Percentiles rank a stretch among this genome's conserved stretches.
Evolutionary conservation across 2,797 vertebrate species (phyloP).

Genomic region (Sphenopsis melanotis): DNA sequence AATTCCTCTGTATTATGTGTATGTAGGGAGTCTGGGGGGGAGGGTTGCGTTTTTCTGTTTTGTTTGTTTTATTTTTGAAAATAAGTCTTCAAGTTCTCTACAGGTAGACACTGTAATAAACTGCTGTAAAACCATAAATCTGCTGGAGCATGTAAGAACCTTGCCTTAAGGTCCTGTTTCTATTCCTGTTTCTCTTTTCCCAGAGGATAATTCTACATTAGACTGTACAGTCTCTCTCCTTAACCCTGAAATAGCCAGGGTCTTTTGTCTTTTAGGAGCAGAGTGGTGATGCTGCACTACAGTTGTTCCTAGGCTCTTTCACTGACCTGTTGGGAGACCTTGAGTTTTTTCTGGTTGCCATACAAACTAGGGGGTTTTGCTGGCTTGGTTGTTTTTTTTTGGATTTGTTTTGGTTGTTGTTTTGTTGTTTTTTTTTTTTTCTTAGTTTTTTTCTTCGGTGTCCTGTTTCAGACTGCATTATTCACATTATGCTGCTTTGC

Average conservation of each 20-base stretch:
- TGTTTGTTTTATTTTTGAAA: neutral
- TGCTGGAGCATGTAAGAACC: neutral
- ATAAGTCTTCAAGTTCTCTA: neutral
- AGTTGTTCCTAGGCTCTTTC: neutral
- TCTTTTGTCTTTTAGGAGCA: neutral
- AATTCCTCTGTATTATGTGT: neutral
- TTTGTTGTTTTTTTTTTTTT: rapidly evolving
- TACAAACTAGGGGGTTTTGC: neutral
- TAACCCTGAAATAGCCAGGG: neutral
- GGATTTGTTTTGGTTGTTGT: neutral
- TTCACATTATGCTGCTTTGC: neutral
- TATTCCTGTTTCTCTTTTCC: slow-evolving; percentile 33
- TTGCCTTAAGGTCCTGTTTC: slow-evolving; percentile 12
- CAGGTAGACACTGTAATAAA: neutral
- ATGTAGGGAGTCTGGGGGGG: neutral
- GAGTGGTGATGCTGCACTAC: neutral
- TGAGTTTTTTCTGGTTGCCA: neutral
- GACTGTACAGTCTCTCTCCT: neutral
- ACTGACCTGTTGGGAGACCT: neutral
- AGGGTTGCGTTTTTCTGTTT: neutral
- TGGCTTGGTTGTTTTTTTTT: neutral
- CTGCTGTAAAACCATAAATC: neutral
- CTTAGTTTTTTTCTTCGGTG: neutral
- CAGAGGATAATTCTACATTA: neutral
- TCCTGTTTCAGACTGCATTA: neutral